Evolutionary conservation across 2,113 vertebrate species (phyloP).

Genomic region (Aegithalos caudatus): DNA sequence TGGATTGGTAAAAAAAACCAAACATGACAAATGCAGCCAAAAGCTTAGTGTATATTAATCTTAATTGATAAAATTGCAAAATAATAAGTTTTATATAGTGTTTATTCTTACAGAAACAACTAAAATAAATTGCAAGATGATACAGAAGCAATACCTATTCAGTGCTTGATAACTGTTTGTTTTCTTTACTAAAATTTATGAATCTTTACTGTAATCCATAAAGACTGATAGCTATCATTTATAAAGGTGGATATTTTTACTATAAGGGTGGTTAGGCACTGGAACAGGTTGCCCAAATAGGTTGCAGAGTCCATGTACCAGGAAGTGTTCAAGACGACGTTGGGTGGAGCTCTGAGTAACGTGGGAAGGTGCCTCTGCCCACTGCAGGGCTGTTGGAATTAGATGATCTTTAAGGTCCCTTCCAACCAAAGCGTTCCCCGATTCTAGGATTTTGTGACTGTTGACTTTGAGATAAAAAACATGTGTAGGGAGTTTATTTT

Average conservation of each 20-base stretch:
- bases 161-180: neutral
- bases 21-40: neutral
- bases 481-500: neutral
- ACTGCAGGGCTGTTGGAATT: rapidly evolving
- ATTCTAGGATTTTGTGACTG: neutral
- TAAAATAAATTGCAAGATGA: neutral
- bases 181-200: neutral
- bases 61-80: neutral
- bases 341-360: neutral
- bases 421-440: neutral
- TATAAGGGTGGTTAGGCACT: neutral
- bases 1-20: neutral
- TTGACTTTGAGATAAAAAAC: neutral
- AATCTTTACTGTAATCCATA: neutral
- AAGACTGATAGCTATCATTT: neutral
- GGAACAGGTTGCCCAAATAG: neutral
- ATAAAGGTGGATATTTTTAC: neutral
- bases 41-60: neutral
- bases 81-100: neutral
- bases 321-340: neutral
- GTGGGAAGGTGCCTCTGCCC: neutral
- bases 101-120: neutral
- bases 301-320: neutral
- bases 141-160: neutral
- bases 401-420: neutral